phyloP scores from a whole-genome alignment of 2,113 vertebrate species.

The Pelusios castaneus region DNA sequence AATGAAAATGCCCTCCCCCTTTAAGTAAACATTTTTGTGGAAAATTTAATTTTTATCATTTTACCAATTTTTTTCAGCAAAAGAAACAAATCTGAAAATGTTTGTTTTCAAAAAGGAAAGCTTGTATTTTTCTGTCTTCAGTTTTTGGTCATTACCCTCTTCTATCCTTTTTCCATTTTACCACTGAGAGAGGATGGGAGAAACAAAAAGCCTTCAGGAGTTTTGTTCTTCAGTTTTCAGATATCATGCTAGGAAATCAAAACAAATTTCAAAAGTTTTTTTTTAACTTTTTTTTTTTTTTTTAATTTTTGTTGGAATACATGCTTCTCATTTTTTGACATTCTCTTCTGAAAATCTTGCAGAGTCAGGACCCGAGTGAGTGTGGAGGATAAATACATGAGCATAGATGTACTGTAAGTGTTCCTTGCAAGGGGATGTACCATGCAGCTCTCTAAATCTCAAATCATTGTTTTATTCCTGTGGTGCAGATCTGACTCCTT shows the following conservation, averaged over 20 bases:
- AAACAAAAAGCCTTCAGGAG: not conserved
- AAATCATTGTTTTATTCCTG: not conserved
- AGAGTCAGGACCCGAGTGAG: not conserved
- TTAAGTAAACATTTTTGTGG: not conserved
- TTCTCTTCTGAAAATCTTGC: not conserved
- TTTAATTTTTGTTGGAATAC: not conserved
- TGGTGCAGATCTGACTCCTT: not conserved
- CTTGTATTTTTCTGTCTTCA: not conserved
- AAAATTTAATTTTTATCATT: not conserved
- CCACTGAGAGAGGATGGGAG: not conserved
- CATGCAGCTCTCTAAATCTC: not conserved
- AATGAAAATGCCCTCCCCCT: not conserved
- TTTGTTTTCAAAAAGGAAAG: not conserved
- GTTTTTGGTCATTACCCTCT: not conserved
- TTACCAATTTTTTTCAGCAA: not conserved
- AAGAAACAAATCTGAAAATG: not conserved
- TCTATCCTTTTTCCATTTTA: not conserved
- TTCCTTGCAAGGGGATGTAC: not conserved
- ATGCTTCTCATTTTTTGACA: not conserved
- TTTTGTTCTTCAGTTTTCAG: not conserved
- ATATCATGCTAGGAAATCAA: not conserved
- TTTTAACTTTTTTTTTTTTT: too few species aligned
- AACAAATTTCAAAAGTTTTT: not conserved
- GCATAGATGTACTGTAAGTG: not conserved
- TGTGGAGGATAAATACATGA: not conserved